phyloP scores from a whole-genome alignment of 2,888 invertebrate species.

The Acleris cristana region DNA sequence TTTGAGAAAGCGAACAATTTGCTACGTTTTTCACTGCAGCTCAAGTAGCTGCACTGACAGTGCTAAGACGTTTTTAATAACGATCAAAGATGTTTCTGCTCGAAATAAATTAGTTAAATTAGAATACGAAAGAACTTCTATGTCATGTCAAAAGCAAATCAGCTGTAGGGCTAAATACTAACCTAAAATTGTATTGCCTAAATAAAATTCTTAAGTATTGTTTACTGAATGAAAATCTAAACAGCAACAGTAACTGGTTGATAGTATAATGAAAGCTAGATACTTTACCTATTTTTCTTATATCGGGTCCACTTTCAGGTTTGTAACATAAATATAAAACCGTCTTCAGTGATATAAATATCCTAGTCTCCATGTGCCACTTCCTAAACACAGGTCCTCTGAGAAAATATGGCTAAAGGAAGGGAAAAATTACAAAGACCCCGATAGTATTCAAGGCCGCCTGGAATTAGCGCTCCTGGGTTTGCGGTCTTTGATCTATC shows the following conservation, averaged over 20 bases:
- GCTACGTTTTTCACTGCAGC: conserved; percentile 1
- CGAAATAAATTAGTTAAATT: neutral
- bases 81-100: too few relatives aligned
- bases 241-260: neutral
- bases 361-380: conserved; percentile 26
- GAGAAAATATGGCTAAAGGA: conserved; percentile 85
- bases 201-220: neutral
- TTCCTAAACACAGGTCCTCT: conserved; percentile 83
- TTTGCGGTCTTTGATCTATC: conserved; percentile 82
- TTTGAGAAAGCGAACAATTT: neutral
- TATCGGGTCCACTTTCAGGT: conserved; percentile 91
- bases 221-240: neutral
- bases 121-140: too few relatives aligned
- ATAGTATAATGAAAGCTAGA: conserved; percentile 83
- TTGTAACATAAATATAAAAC: conserved; percentile 39
- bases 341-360: neutral
- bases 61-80: conserved; percentile 1
- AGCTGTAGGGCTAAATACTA: too few relatives aligned
- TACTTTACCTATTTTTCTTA: conserved; percentile 91
- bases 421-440: conserved; percentile 81
- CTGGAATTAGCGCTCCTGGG: conserved; percentile 86
- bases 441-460: conserved; percentile 88
- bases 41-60: conserved; percentile 13
- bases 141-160: too few relatives aligned
- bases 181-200: too few relatives aligned